These are phyloP conservation scores for Brachionus manjavacas DNA, from an alignment of 1,140 invertebrate species.

Conservation along the genomic window DNA sequence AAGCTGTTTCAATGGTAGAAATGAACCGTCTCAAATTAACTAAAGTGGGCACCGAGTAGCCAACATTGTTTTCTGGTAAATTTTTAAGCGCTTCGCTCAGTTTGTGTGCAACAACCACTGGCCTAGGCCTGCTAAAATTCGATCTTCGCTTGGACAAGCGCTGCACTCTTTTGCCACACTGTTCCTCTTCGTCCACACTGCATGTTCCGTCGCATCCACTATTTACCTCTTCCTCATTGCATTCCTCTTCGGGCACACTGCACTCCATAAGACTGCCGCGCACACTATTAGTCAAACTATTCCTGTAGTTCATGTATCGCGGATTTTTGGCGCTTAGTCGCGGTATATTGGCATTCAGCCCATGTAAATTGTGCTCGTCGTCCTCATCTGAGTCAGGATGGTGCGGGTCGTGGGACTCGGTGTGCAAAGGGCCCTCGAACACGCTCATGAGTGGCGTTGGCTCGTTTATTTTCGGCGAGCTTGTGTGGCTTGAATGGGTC, in stretches of 20 bases:
- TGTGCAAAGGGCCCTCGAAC: neutral
- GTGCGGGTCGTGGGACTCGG: neutral
- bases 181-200: neutral
- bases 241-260: constrained; percentile 21
- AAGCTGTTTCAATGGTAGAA: constrained; percentile 15
- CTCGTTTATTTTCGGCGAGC: neutral
- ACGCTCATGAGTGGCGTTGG: neutral
- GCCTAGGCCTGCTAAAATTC: neutral
- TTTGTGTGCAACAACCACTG: neutral
- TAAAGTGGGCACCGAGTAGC: neutral
- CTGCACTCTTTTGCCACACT: neutral
- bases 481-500: neutral
- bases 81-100: neutral
- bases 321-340: neutral
- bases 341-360: neutral
- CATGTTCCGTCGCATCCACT: neutral
- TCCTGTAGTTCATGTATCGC: constrained; percentile 28
- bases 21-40: constrained; percentile 6
- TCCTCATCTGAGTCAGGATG: neutral
- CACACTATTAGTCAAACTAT: constrained; percentile 40
- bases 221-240: neutral
- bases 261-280: constrained; percentile 36
- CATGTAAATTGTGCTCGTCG: neutral
- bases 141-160: neutral
- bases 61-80: constrained; percentile 11